These are phyloP conservation scores for Magallana angulata DNA, from an alignment of 1,140 invertebrate genomes.

Conservation along the genomic window DNA sequence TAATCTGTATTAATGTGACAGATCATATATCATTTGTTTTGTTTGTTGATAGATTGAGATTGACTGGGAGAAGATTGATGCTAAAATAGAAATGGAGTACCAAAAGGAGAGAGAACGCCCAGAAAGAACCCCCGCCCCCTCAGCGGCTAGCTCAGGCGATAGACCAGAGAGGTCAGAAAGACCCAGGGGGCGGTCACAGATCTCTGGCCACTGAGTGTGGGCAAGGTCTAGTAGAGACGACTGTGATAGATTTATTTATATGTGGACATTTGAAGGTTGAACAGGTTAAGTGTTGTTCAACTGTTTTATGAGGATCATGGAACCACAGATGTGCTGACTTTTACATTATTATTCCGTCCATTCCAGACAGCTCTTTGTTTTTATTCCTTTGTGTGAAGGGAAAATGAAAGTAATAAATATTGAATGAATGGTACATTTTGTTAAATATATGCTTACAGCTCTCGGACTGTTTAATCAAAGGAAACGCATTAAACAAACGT, in stretches of 20 bases:
- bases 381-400: not conserved
- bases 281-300: not conserved
- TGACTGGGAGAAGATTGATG: slow-evolving; percentile 82
- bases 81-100: slow-evolving; percentile 81
- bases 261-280: not conserved
- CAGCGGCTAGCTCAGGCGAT: slow-evolving; percentile 17
- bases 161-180: not conserved
- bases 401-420: not conserved
- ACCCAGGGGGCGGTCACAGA: slow-evolving; percentile 13
- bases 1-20: no score
- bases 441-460: no score
- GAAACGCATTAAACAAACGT: no score
- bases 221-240: not conserved
- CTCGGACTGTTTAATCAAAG: no score
- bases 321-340: not conserved
- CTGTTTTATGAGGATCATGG: not conserved
- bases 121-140: slow-evolving; percentile 48
- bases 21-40: not conserved
- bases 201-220: not conserved
- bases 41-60: slow-evolving; percentile 80
- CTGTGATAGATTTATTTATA: slow-evolving; percentile 17
- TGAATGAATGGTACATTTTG: not conserved
- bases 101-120: slow-evolving; percentile 79
- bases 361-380: not conserved
- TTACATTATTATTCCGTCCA: slow-evolving; percentile 7